Evolutionary conservation across 1,140 invertebrate genomes (phyloP).

Genomic region (Chlorops oryzae): DNA sequence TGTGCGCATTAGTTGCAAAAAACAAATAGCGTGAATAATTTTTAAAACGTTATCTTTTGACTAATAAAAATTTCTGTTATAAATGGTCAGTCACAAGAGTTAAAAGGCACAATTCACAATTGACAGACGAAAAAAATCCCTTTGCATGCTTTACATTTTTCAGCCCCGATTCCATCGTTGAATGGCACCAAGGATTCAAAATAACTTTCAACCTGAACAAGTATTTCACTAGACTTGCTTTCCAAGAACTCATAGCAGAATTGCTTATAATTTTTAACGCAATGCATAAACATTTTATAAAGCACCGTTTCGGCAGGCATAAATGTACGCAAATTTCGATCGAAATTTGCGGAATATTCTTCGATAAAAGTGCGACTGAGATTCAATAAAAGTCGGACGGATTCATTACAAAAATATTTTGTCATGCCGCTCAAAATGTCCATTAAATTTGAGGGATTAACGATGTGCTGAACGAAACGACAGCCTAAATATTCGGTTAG

Average conservation of each 20-base stretch:
- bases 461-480: constrained; percentile 36
- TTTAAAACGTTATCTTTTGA: no score
- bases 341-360: constrained; percentile 26
- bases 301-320: constrained; percentile 35
- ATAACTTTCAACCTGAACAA: constrained; percentile 19
- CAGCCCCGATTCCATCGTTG: no score
- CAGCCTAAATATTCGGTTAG: constrained; percentile 22
- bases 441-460: constrained; percentile 22
- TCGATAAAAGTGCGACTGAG: constrained; percentile 32
- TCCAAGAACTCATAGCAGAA: constrained; percentile 25
- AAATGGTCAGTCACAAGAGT: no score
- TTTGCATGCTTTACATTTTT: no score
- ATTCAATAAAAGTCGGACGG: constrained; percentile 25
- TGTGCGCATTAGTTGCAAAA: no score
- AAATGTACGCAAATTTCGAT: constrained; percentile 29
- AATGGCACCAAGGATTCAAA: constrained; percentile 19
- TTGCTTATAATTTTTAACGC: constrained; percentile 27
- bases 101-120: no score
- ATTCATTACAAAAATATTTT: constrained; percentile 24
- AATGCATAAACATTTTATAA: constrained; percentile 30
- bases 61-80: no score
- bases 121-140: no score
- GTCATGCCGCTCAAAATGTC: constrained; percentile 28
- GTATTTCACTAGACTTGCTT: constrained; percentile 22
- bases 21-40: no score